Evolutionary conservation across 2,888 invertebrate genomes (phyloP).

Genomic region (Neoaliturus tenellus): DNA sequence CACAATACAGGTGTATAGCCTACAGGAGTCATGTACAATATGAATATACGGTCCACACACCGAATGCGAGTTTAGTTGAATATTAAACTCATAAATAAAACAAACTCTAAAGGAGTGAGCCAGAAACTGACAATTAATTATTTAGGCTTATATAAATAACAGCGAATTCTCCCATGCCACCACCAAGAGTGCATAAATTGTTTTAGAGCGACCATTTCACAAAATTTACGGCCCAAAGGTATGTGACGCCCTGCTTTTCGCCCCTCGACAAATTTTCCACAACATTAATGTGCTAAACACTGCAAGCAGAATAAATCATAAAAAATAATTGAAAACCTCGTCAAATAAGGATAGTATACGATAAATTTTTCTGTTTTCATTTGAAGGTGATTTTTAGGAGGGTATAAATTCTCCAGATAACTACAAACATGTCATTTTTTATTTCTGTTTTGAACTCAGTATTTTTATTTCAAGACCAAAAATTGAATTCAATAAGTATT

Average conservation of each 20-base stretch:
- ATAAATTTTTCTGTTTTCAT: too few species aligned
- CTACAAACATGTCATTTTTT: too few species aligned
- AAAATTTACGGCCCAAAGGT: constrained; percentile 15
- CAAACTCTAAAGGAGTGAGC: neutral
- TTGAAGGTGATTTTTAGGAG: too few species aligned
- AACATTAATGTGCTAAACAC: constrained; percentile 12
- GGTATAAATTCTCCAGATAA: too few species aligned
- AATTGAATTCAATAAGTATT: too few species aligned
- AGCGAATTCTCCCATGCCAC: constrained; percentile 19
- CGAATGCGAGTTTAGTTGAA: neutral
- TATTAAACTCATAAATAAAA: neutral
- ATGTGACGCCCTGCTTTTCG: neutral
- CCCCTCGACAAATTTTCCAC: constrained; percentile 24
- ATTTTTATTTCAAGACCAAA: too few species aligned
- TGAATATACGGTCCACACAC: too few species aligned
- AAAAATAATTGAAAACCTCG: neutral
- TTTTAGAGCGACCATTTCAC: constrained; percentile 30
- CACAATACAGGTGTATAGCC: too few species aligned
- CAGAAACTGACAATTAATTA: constrained; percentile 26
- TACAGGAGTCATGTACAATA: too few species aligned
- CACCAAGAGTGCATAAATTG: constrained; percentile 35
- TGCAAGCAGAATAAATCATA: neutral
- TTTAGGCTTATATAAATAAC: constrained; percentile 35
- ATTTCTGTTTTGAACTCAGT: too few species aligned
- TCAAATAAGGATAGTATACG: too few species aligned